Evolutionary conservation across 2,113 vertebrate species (phyloP).

Genomic region (Tachysurus fulvidraco): DNA sequence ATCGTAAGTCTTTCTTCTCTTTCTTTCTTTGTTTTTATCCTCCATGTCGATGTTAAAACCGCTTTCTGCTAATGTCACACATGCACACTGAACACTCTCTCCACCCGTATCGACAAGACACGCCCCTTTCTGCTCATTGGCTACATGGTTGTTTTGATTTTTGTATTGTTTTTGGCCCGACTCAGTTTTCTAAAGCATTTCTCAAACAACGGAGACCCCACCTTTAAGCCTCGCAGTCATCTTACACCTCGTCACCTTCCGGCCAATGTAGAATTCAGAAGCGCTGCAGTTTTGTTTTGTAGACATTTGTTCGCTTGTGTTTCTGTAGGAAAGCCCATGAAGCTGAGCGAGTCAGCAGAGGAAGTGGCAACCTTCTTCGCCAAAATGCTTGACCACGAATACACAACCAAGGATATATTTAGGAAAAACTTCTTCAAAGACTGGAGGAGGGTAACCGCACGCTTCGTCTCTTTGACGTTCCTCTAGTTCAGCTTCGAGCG

Average conservation of each 20-base stretch:
- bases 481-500: background rate
- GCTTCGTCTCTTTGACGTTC: no score
- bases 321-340: constrained; percentile 86
- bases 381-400: constrained; percentile 98
- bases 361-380: constrained; percentile 96
- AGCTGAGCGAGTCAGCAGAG: constrained; percentile 87
- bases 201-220: no score
- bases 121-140: no score
- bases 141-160: no score
- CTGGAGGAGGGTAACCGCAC: constrained; percentile 87
- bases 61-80: no score
- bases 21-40: no score
- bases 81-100: no score
- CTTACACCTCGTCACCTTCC: background rate
- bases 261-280: background rate
- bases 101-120: no score
- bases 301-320: background rate
- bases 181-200: no score
- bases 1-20: no score
- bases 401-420: constrained; percentile 96
- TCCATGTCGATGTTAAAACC: no score
- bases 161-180: no score
- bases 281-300: background rate
- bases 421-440: constrained; percentile 98
- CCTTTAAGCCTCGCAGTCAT: background rate